Conservation (phyloP, 1,140 invertebrate species). For the Zaprionus kolodkinae region DNA sequence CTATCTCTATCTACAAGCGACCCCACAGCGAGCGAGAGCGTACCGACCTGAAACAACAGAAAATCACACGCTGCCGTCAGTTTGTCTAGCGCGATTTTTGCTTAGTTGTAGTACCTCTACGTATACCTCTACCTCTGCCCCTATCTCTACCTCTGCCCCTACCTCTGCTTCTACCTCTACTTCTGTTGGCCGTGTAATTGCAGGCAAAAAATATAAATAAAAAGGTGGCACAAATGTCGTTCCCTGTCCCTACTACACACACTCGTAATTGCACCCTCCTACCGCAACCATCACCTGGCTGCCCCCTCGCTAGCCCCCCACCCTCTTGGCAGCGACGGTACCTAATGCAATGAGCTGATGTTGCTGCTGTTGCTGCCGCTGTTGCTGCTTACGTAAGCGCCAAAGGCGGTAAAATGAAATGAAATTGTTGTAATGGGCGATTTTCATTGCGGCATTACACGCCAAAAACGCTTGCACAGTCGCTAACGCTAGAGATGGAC, state of each 20-base stretch:
- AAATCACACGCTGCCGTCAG: constrained; percentile 80
- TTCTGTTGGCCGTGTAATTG: constrained; percentile 70
- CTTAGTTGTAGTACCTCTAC: constrained; percentile 41
- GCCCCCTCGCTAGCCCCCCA: neutral
- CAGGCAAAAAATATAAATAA: constrained; percentile 56
- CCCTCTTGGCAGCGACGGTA: constrained; percentile 38
- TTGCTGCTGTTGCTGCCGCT: constrained; percentile 35
- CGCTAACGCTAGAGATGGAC: constrained; percentile 35
- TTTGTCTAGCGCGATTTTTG: constrained; percentile 77
- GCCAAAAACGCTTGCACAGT: constrained; percentile 55
- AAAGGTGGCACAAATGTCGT: constrained; percentile 78
- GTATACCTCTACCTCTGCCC: constrained; percentile 36
- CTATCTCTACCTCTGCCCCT: constrained; percentile 20
- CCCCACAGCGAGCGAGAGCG: neutral
- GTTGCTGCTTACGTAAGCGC: constrained; percentile 69
- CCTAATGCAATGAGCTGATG: constrained; percentile 48
- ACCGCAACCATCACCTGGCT: neutral
- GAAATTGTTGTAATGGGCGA: constrained; percentile 80
- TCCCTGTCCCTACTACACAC: constrained; percentile 37
- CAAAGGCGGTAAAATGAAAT: constrained; percentile 77
- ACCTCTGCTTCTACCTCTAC: constrained; percentile 17
- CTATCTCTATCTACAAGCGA: constrained; percentile 5
- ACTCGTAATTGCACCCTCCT: constrained; percentile 1
- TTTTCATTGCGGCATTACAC: constrained; percentile 78
- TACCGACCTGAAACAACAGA: constrained; percentile 41